Conservation (phyloP, 2,797 vertebrate genomes). For the Crenuchus spilurus region DNA sequence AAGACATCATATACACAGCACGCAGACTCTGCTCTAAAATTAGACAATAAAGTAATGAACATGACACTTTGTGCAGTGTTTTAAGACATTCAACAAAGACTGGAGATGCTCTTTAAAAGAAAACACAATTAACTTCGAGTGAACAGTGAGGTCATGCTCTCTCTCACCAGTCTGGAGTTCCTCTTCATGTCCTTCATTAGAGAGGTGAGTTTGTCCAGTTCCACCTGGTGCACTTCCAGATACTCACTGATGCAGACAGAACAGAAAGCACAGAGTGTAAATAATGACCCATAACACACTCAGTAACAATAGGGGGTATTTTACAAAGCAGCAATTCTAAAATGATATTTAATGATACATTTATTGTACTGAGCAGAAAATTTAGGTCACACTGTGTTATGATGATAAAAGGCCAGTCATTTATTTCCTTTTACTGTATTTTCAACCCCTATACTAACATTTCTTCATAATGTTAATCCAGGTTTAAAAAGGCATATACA, state of each 20-base stretch:
- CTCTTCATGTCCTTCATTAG: constrained; percentile 98
- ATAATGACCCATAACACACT: neutral
- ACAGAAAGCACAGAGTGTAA: neutral
- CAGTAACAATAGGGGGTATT: too few species aligned
- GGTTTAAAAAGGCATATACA: too few species aligned
- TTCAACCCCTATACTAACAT: too few species aligned
- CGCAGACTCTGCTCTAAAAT: neutral
- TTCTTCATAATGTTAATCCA: too few species aligned
- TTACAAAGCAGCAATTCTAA: neutral
- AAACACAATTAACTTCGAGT: neutral
- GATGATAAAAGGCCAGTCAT: too few species aligned
- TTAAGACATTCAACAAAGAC: neutral
- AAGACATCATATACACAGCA: constrained; percentile 2
- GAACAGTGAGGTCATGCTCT: neutral
- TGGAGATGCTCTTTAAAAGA: neutral
- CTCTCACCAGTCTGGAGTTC: constrained; percentile 94
- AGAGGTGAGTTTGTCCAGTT: constrained; percentile 91
- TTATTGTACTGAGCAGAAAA: too few species aligned
- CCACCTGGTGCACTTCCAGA: constrained; percentile 92
- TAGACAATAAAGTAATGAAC: neutral
- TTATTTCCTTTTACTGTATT: too few species aligned
- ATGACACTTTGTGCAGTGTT: neutral
- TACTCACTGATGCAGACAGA: constrained; percentile 83
- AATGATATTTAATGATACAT: neutral
- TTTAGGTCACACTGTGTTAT: too few species aligned